Percentiles rank a stretch among this genome's conserved stretches.
These are phyloP conservation scores for Dolichomitus sp. DNA, from an alignment of 2,888 invertebrate species.

Conservation along the genomic window DNA sequence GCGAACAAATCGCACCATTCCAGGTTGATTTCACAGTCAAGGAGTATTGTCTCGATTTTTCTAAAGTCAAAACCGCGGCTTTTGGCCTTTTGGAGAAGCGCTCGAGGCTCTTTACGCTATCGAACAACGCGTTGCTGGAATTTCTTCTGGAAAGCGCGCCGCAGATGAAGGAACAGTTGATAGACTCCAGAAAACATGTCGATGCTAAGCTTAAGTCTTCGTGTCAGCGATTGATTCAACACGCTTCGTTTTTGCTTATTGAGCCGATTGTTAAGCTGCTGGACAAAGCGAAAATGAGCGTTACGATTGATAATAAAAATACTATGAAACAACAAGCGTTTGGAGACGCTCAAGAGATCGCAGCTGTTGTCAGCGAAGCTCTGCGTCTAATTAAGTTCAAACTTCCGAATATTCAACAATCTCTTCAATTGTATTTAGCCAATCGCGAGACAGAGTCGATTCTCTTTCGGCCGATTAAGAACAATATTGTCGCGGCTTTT, in stretches of 20 bases:
- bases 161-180: conserved; percentile 95
- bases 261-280: conserved; percentile 89
- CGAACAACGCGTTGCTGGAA: conserved; percentile 97
- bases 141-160: conserved; percentile 97
- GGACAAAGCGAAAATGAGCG: conserved; percentile 89
- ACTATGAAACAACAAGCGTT: conserved; percentile 88
- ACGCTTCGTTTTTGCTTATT: conserved; percentile 92
- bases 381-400: conserved; percentile 93
- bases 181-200: conserved; percentile 98
- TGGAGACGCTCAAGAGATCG: conserved; percentile 91
- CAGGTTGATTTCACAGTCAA: conserved; percentile 97
- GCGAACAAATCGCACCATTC: conserved; percentile 99
- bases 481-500: conserved; percentile 96
- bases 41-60: conserved; percentile 97
- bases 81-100: conserved; percentile 92
- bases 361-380: conserved; percentile 91
- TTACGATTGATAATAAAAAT: conserved; percentile 64
- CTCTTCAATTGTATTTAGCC: conserved; percentile 98
- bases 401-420: conserved; percentile 93
- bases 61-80: conserved; percentile 96
- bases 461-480: conserved; percentile 97
- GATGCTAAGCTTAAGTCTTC: conserved; percentile 96
- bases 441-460: conserved; percentile 99
- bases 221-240: conserved; percentile 95
- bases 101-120: conserved; percentile 92